Percentiles rank a stretch among this genome's conserved stretches.
phyloP scores from a whole-genome alignment of 1,140 invertebrate genomes.

The Drosophila melanica region DNA sequence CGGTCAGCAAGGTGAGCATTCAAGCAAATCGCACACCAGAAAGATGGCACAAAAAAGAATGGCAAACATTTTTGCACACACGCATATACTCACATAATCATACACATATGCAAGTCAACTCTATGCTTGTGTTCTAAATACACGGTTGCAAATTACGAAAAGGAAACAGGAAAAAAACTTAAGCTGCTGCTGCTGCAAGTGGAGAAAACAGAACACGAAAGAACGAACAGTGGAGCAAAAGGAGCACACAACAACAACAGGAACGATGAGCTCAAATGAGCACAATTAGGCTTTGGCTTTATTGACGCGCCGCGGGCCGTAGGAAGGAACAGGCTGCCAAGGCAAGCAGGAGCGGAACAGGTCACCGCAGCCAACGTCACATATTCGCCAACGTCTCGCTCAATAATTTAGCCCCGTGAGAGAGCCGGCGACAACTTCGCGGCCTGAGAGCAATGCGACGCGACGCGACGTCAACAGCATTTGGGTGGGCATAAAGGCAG shows the following conservation, averaged over 20 bases:
- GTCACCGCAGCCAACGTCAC: conserved; percentile 66
- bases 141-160: conserved; percentile 73
- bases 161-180: conserved; percentile 65
- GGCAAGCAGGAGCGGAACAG: conserved; percentile 63
- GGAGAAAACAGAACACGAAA: conserved; percentile 41
- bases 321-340: conserved; percentile 19
- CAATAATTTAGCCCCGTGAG: conserved; percentile 70
- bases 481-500: conserved; percentile 72
- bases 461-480: conserved; percentile 25
- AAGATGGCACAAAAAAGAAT: conserved; percentile 72
- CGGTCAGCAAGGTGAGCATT: conserved; percentile 70
- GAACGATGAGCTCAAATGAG: conserved; percentile 69
- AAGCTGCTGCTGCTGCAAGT: conserved; percentile 66
- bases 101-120: conserved; percentile 27
- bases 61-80: conserved; percentile 42
- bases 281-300: conserved; percentile 79
- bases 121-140: conserved; percentile 72
- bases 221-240: conserved; percentile 22
- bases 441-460: conserved; percentile 33
- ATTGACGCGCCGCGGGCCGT: conserved; percentile 61
- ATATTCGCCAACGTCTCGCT: conserved; percentile 60
- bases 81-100: conserved; percentile 6
- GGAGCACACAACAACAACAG: conserved; percentile 38
- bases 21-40: conserved; percentile 61
- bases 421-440: conserved; percentile 30